Evolutionary conservation across 1,140 invertebrate species (phyloP).

Genomic region (Cataglyphis hispanica): DNA sequence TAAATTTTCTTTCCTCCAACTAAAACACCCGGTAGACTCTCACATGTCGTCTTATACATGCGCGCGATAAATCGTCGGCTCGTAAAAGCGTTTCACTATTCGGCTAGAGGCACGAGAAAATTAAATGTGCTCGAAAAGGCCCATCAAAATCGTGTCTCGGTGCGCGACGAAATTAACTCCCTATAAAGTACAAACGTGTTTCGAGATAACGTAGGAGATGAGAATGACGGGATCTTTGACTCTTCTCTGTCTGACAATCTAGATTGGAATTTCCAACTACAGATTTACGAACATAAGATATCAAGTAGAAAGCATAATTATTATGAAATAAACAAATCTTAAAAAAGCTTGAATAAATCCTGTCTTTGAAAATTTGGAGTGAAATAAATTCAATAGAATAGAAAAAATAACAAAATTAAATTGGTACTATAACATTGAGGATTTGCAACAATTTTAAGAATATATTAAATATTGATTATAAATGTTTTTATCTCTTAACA

Average conservation of each 20-base stretch:
- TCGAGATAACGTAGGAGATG: neutral
- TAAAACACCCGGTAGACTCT: slow-evolving; percentile 21
- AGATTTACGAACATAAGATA: neutral
- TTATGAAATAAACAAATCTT: neutral
- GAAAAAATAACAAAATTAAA: neutral
- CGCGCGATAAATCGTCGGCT: slow-evolving; percentile 43
- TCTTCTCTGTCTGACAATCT: neutral
- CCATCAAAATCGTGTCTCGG: slow-evolving; percentile 42
- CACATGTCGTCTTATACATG: slow-evolving; percentile 1
- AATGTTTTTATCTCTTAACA: neutral
- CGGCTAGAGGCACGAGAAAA: slow-evolving; percentile 24
- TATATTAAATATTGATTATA: neutral
- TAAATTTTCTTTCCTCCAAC: slow-evolving; percentile 15
- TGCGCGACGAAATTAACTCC: slow-evolving; percentile 26
- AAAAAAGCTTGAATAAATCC: neutral
- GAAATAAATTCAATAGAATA: neutral
- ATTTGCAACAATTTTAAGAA: neutral
- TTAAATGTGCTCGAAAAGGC: slow-evolving; percentile 37
- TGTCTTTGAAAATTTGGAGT: neutral
- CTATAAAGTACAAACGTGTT: slow-evolving; percentile 25
- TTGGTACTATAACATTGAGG: neutral
- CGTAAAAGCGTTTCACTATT: slow-evolving; percentile 54
- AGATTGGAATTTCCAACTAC: neutral
- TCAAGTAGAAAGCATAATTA: neutral
- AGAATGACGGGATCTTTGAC: neutral